Base-by-base conservation (phyloP, 2,888 invertebrate species). In the Tryphoninae sp. region DNA sequence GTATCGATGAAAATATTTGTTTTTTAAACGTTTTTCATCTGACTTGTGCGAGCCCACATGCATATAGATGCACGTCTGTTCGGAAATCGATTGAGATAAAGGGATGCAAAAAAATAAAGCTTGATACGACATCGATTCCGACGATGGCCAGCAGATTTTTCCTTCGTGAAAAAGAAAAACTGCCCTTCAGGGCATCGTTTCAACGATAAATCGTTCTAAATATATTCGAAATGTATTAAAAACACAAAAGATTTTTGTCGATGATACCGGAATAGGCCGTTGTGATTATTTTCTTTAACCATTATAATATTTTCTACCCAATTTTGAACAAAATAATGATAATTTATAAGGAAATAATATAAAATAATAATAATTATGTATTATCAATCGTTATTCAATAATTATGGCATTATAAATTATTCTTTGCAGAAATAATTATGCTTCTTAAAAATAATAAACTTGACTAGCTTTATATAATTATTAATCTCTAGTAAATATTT, bases 1-100 rank as follows among this genome's bases (percentile, higher is more conserved):
- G 84, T 84, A 84, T 84, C 76, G 80, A 84, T 84, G 72, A 82
- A 78, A 83, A 67, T 49, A 53, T 23, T 64, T 71, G 58, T 33
- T 65, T 33, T 40, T 23, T 19, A 45, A 68, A 59, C 22, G 61
- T 76, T 59, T 67, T 75, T 59, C 49, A 64, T 26, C 8, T 33
- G 22, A 9, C 49, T 11, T 23, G 62, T 7, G 62, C 42, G 42
- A n/a, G 16, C 51, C n/a, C 6, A 26, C 33, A 33, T 7, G 0
- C 33, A 33, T 33, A 33, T 8, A 1, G 19, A 19, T 55, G 19
- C 22, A 19, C 16, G 8, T 19, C 16, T 55, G 8, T 19, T 16
- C 9, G 55, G 55, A 55, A 55, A 55, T 55, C 9, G 9, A 19
- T 19, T 7, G 55, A 53, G 7, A 16, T 7, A 16, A 19, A 8